Evolutionary conservation across 2,113 vertebrate genomes (phyloP), one percentile per base, ranked within the genome.

Genomic region (Myrmophylax atrothorax): DNA sequence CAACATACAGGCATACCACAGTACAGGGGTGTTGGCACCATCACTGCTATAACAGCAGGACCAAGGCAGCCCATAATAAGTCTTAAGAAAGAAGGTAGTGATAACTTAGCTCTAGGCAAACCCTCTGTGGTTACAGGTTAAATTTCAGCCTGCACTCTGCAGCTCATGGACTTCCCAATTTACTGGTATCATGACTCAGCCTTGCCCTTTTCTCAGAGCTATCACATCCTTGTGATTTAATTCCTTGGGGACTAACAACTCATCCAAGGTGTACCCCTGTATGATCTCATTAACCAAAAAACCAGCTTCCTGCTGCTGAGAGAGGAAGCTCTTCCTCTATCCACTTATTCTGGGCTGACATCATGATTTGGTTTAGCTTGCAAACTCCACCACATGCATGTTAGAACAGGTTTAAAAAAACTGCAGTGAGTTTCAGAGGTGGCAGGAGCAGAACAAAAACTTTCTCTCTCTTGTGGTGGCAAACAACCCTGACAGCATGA

Each of bases 371-470:
- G 44, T 64, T 60, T 58, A 73, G 20, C 19, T 31, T 73, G 44
- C 47, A 73, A 33, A 0, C 2, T 2, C 14, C 9, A 4, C 16
- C 15, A 4, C 8, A 1, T 6, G 6, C 44, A 33, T 0, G 4
- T 29, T 68, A n/a, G 49, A 80, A 91, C 7, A 33, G 40, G 22
- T 26, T 87, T 68, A 19, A 59, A 22, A 76, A 24, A 18, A 72
- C 12, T 22, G 31, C 38, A n/a, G 1, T n/a, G 22, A 55, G 14
- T 59, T 76, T 77, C 63, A 80, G 59, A 42, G 40, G 17, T 4
- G 28, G 9, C 46, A 84, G 18, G 9, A 69, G 35, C 33, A 24
- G 5, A 46, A 58, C 44, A 81, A 42, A 67, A 75, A 7, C 8
- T 47, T 56, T 26, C 4, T 24, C 56, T 74, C 44, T 7, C 28